Evolutionary conservation across 2,888 invertebrate species (phyloP), one percentile per base, ranked within the genome.

Genomic region (Lithodes maja): DNA sequence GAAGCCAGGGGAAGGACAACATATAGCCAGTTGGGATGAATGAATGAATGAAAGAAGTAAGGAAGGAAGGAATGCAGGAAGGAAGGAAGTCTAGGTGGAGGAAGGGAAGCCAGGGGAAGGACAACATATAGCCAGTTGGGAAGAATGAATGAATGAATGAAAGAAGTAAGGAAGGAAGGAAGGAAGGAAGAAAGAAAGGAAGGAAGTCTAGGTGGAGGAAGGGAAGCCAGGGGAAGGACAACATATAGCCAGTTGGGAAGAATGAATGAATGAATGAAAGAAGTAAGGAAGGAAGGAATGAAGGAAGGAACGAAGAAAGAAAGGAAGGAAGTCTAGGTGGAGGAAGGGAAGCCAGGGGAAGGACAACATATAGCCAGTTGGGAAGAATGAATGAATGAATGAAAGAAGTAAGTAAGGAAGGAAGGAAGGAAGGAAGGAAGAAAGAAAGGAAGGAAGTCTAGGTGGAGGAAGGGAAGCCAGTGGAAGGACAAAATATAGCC

Each of bases 51-150:
- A 80, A 54, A 80, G 80, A 80, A 53, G 53, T 50, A 80, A 53
- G 53, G 52, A 80, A 53, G 50, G 55, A 33, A 49, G 15, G 33
- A 53, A n/a, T n/a, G n/a, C n/a, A 53, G 12, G 2, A 83, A 17
- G 12, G 54, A 69, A 71, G 71, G 83, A 83, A 53, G 71, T 61
- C 53, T 54, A 71, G 83, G 75, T 74, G 54, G 83, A 84, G 83
- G 75, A 52, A 79, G 85, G 78, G 79, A 68, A 78, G 78, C 77
- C 75, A 77, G 77, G 84, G 77, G 75, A 85, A 77, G 78, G 75
- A 61, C 61, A 75, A 78, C 17, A 52, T 52, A 61, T 75, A 84
- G 77, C 53, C 74, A 83, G 83, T 75, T 74, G 75, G 75, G 68
- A 69, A 69, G 82, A 69, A 17, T 17, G 54, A 71, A 15, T 15